Percentiles rank a stretch among this genome's conserved stretches.
phyloP scores from a whole-genome alignment of 2,113 vertebrate genomes.

The Tenrec ecaudatus region DNA sequence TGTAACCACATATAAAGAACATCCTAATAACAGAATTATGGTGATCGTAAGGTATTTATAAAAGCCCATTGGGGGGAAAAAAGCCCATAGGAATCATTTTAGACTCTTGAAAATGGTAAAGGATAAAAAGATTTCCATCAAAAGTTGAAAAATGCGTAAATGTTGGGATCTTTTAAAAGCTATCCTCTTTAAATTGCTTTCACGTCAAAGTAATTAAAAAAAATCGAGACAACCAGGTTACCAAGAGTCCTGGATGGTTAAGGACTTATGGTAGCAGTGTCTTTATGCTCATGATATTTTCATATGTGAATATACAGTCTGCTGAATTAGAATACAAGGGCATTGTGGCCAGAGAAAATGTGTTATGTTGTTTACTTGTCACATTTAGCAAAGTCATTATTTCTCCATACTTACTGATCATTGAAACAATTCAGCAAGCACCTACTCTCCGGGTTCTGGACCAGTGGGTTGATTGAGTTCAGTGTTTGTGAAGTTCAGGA shows the following conservation, averaged over 20 bases:
- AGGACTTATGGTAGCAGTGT: not conserved
- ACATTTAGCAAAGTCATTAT: not conserved
- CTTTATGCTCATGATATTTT: slow-evolving; percentile 35
- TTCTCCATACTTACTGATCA: slow-evolving; percentile 18
- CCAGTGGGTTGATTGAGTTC: slow-evolving; percentile 54
- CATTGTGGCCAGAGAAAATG: not conserved
- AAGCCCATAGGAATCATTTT: slow-evolving; percentile 34
- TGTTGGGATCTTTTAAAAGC: slow-evolving; percentile 51
- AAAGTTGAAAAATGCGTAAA: slow-evolving; percentile 32
- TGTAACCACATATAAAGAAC: not conserved
- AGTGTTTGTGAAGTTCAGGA: slow-evolving; percentile 30
- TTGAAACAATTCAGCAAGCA: slow-evolving; percentile 43
- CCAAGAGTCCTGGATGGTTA: slow-evolving; percentile 17
- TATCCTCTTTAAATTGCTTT: slow-evolving; percentile 23
- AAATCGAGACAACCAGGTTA: not conserved
- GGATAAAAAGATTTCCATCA: not conserved
- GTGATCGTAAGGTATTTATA: slow-evolving; percentile 15
- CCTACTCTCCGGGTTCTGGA: slow-evolving; percentile 4
- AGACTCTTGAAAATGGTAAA: slow-evolving; percentile 25
- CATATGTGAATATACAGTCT: not conserved
- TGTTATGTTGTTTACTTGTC: slow-evolving; percentile 38
- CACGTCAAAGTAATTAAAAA: slow-evolving; percentile 6
- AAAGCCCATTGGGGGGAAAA: slow-evolving; percentile 42
- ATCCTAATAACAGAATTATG: slow-evolving; percentile 12
- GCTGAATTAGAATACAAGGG: not conserved